Evolutionary conservation across 2,797 vertebrate species (phyloP).

Genomic region (Apogon talboti): DNA sequence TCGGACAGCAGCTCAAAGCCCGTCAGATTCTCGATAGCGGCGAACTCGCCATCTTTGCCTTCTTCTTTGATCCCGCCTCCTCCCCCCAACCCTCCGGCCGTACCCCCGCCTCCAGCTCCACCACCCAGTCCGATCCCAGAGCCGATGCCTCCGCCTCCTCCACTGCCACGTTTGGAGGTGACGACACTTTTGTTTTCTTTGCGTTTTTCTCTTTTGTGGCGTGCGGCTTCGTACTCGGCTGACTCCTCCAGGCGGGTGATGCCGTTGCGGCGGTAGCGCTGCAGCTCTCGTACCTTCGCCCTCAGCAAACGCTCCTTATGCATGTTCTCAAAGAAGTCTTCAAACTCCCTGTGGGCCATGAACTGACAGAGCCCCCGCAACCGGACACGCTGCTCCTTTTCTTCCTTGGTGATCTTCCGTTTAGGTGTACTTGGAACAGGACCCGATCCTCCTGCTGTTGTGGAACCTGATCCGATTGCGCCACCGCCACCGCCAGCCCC

Average conservation of each 20-base stretch:
- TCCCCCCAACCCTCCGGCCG: conserved; percentile 61
- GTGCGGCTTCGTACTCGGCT: conserved; percentile 92
- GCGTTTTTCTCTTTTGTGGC: conserved; percentile 95
- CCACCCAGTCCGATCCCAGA: conserved; percentile 80
- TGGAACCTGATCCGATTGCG: conserved; percentile 22
- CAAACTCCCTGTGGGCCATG: conserved; percentile 94
- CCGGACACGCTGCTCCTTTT: conserved; percentile 91
- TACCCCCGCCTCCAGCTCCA: conserved; percentile 62
- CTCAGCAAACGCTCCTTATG: conserved; percentile 93
- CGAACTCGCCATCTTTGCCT: conserved; percentile 91
- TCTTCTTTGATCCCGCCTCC: conserved; percentile 87
- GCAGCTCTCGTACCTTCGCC: conserved; percentile 94
- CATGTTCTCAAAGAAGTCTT: conserved; percentile 97
- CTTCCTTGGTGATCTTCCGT: conserved; percentile 95
- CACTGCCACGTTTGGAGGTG: conserved; percentile 83
- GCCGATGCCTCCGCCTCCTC: conserved; percentile 63
- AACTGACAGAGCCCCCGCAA: conserved; percentile 95
- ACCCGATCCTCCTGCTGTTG: conserved; percentile 18
- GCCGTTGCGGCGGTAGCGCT: conserved; percentile 94
- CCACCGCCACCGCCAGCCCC: conserved; percentile 24
- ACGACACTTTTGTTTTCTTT: conserved; percentile 92
- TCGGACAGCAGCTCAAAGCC: conserved; percentile 96
- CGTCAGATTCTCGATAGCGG: conserved; percentile 93
- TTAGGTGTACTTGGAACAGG: conserved; percentile 76
- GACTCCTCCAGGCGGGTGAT: conserved; percentile 95